Conservation (phyloP, 1,140 invertebrate genomes). For the Ridgeia piscesae region DNA sequence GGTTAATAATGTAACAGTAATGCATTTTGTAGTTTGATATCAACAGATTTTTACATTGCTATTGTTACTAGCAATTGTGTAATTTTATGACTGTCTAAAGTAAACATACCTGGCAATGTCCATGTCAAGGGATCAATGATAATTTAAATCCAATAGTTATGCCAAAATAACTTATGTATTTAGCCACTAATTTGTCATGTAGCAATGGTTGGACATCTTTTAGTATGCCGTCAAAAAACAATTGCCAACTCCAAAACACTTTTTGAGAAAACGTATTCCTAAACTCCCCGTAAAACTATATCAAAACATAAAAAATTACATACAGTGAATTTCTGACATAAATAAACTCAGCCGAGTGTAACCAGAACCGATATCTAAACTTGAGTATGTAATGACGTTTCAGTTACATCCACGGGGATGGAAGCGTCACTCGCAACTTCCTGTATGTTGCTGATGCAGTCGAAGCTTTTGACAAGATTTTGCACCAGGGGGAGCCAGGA, state of each 20-base stretch:
- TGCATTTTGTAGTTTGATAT: too few relatives aligned
- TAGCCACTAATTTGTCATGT: not conserved
- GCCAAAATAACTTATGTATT: not conserved
- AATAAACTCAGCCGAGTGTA: not conserved
- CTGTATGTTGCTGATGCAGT: constrained; percentile 52
- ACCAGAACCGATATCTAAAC: not conserved
- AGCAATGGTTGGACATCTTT: not conserved
- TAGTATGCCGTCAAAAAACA: not conserved
- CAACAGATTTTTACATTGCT: too few relatives aligned
- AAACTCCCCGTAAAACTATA: not conserved
- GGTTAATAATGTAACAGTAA: too few relatives aligned
- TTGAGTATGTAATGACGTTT: constrained; percentile 16
- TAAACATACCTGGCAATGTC: too few relatives aligned
- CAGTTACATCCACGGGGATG: constrained; percentile 45
- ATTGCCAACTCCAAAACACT: not conserved
- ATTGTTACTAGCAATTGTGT: too few relatives aligned
- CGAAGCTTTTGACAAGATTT: constrained; percentile 47
- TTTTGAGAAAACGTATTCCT: not conserved
- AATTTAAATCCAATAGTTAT: not conserved
- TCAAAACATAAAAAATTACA: not conserved
- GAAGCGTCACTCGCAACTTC: constrained; percentile 43
- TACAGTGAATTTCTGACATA: not conserved
- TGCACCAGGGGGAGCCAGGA: constrained; percentile 45
- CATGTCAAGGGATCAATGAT: too few relatives aligned
- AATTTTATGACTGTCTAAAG: not conserved